phyloP scores from a whole-genome alignment of 37 sponge, comb jelly and placozoan genomes.

The Spongilla lacustris region DNA sequence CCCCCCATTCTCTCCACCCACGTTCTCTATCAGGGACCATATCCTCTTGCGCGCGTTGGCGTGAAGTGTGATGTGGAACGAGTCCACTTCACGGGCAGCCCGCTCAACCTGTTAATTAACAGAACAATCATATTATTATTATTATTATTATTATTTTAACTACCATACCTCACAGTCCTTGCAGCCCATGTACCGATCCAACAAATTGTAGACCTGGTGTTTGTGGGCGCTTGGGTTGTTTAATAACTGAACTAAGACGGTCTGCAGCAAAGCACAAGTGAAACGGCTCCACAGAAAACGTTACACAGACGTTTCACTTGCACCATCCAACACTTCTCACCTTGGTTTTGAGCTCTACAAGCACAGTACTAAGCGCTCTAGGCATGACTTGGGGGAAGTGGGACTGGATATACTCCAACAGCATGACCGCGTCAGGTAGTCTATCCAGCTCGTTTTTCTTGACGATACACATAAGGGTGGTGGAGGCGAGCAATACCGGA shows the following conservation, averaged over 20 bases:
- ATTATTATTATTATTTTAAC: too few species aligned
- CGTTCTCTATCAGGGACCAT: background rate
- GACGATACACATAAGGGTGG: constrained; percentile 3
- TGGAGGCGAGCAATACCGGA: constrained; percentile 15
- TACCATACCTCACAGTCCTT: background rate
- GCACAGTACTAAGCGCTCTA: background rate
- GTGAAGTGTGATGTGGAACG: background rate
- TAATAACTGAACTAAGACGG: background rate
- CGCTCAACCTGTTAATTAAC: background rate
- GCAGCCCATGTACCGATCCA: background rate
- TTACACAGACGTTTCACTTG: background rate
- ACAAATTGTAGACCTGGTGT: background rate
- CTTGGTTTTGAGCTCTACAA: constrained; percentile 33
- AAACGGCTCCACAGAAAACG: background rate
- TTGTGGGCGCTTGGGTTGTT: background rate
- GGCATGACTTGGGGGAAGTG: constrained; percentile 3
- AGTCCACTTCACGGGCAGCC: background rate
- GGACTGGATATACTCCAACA: constrained; percentile 31
- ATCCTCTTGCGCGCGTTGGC: background rate
- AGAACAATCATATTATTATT: too few species aligned
- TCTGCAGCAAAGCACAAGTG: background rate
- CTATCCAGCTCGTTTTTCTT: background rate
- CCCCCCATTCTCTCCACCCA: background rate
- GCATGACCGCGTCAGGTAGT: background rate
- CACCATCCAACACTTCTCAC: background rate